These are phyloP conservation scores for Acipenser oxyrinchus DNA, from an alignment of 2,797 vertebrate species.

Conservation along the genomic window DNA sequence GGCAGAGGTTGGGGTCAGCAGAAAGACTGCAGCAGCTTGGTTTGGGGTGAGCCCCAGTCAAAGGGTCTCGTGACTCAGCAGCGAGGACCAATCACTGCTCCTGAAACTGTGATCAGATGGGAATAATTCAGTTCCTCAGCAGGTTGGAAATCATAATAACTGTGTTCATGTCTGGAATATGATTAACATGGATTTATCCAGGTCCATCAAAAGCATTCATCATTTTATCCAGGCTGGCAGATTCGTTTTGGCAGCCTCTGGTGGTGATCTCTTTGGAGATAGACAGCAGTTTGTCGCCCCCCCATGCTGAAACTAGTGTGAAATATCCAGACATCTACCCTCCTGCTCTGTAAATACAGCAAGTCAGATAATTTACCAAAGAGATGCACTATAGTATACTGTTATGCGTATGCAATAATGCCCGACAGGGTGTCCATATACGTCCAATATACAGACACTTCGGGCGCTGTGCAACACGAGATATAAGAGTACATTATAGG, in stretches of 20 bases:
- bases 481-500: too few relatives aligned
- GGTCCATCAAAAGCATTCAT: slow-evolving; percentile 42
- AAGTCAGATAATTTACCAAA: too few relatives aligned
- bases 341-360: slow-evolving; percentile 13
- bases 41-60: too few relatives aligned
- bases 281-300: slow-evolving; percentile 18
- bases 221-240: slow-evolving; percentile 29
- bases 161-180: slow-evolving; percentile 23
- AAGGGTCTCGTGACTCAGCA: too few relatives aligned
- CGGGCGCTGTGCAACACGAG: too few relatives aligned
- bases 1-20: too few relatives aligned
- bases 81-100: too few relatives aligned
- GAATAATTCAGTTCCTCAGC: slow-evolving; percentile 23
- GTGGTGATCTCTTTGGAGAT: slow-evolving; percentile 31
- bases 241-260: slow-evolving; percentile 22
- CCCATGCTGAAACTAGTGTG: slow-evolving; percentile 15
- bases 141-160: slow-evolving; percentile 16
- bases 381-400: too few relatives aligned
- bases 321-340: slow-evolving; percentile 23
- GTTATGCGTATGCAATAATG: too few relatives aligned
- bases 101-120: slow-evolving; percentile 1
- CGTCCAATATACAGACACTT: too few relatives aligned
- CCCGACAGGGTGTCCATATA: too few relatives aligned
- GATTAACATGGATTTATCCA: slow-evolving; percentile 38
- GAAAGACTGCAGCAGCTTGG: too few relatives aligned